phyloP scores from a whole-genome alignment of 1,140 invertebrate species.

The Macrosteles quadrilineatus region DNA sequence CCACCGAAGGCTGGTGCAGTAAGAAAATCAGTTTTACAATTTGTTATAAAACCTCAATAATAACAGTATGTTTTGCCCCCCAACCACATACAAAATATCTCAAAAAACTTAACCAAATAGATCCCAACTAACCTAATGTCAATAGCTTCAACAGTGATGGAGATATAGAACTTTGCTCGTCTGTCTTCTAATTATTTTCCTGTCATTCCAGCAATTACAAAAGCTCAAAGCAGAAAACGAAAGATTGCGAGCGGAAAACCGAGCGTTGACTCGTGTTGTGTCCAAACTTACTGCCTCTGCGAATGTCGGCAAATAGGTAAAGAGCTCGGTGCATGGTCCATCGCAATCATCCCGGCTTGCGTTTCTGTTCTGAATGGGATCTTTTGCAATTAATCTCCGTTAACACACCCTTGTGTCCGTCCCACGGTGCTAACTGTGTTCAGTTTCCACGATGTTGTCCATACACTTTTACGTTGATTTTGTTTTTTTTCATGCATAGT shows the following conservation, averaged over 20 bases:
- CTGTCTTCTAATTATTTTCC: constrained; percentile 24
- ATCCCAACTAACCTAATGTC: too few species aligned
- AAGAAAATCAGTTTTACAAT: too few species aligned
- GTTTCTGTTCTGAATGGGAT: too few species aligned
- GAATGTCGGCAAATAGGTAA: constrained; percentile 46
- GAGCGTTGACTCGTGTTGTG: constrained; percentile 91
- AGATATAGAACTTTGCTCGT: too few species aligned
- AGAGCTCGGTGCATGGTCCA: constrained; percentile 5
- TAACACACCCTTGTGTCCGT: constrained; percentile 9
- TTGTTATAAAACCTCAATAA: too few species aligned
- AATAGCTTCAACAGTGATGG: too few species aligned
- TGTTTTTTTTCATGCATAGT: constrained; percentile 28
- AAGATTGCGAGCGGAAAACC: constrained; percentile 93
- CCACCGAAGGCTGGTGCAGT: too few species aligned
- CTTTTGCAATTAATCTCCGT: too few species aligned
- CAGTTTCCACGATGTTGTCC: constrained; percentile 14
- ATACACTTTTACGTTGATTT: constrained; percentile 10
- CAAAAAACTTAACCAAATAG: too few species aligned
- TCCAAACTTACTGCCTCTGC: constrained; percentile 81
- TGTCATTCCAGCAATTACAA: constrained; percentile 84
- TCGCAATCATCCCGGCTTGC: background rate
- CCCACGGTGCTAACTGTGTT: constrained; percentile 10
- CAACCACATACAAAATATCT: too few species aligned
- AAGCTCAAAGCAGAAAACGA: constrained; percentile 97
- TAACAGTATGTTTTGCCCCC: too few species aligned